Evolutionary conservation across 2,113 vertebrate genomes (phyloP).

Genomic region (Herpailurus yagouaroundi): DNA sequence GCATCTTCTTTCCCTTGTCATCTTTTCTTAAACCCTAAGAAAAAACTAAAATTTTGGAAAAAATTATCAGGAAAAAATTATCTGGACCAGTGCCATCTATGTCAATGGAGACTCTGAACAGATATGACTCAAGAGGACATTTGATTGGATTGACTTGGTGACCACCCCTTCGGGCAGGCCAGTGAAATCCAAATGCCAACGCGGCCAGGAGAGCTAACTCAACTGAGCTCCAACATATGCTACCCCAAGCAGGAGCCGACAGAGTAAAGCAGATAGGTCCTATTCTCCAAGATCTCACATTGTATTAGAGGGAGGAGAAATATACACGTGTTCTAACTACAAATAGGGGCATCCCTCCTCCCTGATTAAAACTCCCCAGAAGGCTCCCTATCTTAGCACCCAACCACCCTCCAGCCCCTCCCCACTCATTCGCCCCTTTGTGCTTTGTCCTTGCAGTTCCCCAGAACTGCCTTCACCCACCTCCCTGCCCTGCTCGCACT

Average conservation of each 20-base stretch:
- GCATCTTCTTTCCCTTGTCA: background rate
- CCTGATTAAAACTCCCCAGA: background rate
- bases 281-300: background rate
- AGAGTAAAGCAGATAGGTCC: background rate
- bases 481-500: background rate
- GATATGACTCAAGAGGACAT: background rate
- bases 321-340: rapidly evolving
- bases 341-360: background rate
- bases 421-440: rapidly evolving
- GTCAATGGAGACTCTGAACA: background rate
- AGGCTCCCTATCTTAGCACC: background rate
- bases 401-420: rapidly evolving
- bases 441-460: rapidly evolving
- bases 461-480: background rate
- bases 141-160: background rate
- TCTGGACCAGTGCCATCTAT: background rate
- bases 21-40: background rate
- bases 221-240: background rate
- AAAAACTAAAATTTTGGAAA: background rate
- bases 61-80: background rate
- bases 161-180: background rate
- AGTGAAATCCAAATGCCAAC: background rate
- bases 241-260: background rate
- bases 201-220: background rate
- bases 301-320: background rate